Evolutionary conservation across 2,888 invertebrate species (phyloP), one percentile per base, ranked within the genome.

Genomic region (Noctuana brunneofusca): DNA sequence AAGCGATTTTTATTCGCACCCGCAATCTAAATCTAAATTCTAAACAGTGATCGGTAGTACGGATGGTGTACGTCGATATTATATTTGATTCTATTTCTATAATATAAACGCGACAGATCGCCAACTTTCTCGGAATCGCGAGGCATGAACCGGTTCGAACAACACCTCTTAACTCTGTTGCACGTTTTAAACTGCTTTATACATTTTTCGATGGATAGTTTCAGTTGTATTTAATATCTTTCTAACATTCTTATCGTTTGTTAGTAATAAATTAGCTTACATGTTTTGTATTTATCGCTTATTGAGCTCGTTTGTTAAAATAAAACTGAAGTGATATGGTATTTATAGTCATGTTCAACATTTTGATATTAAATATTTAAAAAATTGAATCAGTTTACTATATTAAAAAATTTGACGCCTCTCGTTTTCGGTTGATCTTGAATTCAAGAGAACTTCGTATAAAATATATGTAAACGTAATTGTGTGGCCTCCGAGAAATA

Each of bases 31-130:
- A 58, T 52, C 38, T 18, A 50, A 50, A 66, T 66, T 52, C 38
- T 18, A 50, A 50, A 66, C 67, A 58, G 50, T 66, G 64, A 66
- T 62, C 58, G 62, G 49, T 62, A 56, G 57, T 5, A 2, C 5
- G 63, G 65, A 67, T 69, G 69, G 66, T 65, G 69, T 59, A 64
- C 69, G 70, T 64, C 66, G 71, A 72, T 74, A 79, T 74, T 73
- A 72, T 69, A 71, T 69, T 71, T 68, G 71, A 69, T 75, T 76
- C 75, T 78, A 75, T 77, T 80, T 77, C 72, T 74, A 75, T 69
- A 71, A 70, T 69, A 62, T 63, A 60, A 56, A 65, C 70, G 69
- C 74, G 79, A 75, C 78, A 72, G 69, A 71, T 71, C 69, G 71
- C 70, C 67, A 66, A 65, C 69, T 74, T 73, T 75, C 72, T 66